Conservation (phyloP, 23 tunicate species). For the Trididemnum clinides region DNA sequence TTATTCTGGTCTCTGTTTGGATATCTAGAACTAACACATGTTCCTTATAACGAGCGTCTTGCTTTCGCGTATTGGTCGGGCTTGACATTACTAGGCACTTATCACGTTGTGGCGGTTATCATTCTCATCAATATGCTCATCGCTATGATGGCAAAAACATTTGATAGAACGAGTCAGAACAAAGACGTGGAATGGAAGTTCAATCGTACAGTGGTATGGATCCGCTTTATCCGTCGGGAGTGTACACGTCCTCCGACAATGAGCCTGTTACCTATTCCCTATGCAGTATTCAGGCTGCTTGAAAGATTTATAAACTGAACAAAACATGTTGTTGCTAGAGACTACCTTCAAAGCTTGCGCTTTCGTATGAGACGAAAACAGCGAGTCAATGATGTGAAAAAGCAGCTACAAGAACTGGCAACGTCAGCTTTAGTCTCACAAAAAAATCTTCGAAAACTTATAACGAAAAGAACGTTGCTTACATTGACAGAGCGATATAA, state of each 20-base stretch:
- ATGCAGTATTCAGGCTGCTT: neutral
- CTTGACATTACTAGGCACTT: constrained; percentile 10
- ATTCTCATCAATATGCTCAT: constrained; percentile 86
- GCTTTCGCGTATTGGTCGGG: constrained; percentile 37
- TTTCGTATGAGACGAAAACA: neutral
- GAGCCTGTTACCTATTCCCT: constrained; percentile 73
- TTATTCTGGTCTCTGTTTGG: constrained; percentile 86
- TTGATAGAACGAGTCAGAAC: constrained; percentile 56
- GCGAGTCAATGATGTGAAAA: neutral
- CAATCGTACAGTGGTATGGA: constrained; percentile 74
- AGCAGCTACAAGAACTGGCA: neutral
- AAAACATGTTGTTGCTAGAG: too few species aligned
- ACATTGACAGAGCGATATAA: neutral
- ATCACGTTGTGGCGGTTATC: constrained; percentile 78
- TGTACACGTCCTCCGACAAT: constrained; percentile 83
- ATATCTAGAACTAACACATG: constrained; percentile 29
- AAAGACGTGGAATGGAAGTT: constrained; percentile 87
- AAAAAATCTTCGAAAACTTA: neutral
- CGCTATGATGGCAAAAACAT: constrained; percentile 86
- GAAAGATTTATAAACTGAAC: neutral
- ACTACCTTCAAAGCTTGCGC: neutral
- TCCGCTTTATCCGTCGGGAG: constrained; percentile 79
- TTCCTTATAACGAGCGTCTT: constrained; percentile 35
- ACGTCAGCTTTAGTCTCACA: neutral
- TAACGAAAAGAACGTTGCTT: neutral